Base-by-base conservation (phyloP, 2,113 vertebrate genomes). In the Garra rufa region DNA sequence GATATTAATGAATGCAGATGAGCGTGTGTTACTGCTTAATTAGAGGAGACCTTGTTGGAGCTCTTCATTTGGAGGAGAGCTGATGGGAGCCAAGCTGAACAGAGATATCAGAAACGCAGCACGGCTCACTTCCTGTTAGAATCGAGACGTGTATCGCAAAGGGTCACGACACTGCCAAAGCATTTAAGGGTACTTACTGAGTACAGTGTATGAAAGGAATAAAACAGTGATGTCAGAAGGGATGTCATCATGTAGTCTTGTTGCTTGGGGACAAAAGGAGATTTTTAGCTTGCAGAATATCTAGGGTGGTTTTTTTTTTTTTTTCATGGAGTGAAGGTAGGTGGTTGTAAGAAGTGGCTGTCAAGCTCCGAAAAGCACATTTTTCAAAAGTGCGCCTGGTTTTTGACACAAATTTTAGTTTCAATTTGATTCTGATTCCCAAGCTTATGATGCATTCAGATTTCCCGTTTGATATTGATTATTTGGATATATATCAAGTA, bases 1-100 rank as follows among this genome's bases (percentile, higher is more conserved):
- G 55, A 81, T 81, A 73, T 85, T 85, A 71, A 90, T 87, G 19
- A 52, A 87, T 89, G 89, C 75, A 85, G 80, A 84, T 76, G 11
- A 85, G 83, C 81, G 24, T 57, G 61, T 59, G 59, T 85, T 73
- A 84, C 89, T 85, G 85, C 78, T 86, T 41, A 44, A 50, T 82
- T 82, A 86, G 59, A 71, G 2, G 41, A 59, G 26, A 63, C 8
- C 21, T 81, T 34, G 43, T 30, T 77, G 38, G n/a, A 28, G 61
- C 46, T 43, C 28, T 76, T 76, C 6, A 15, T 50, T 43, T 80
- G 59, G 43, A 41, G 44, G 34, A 28, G 74, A 75, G 52, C 38
- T 59, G 24, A 61, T 75, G 52, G 38, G 57, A 38, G 63, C n/a
- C 13, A 17, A 30, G 8, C 2, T 50, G 55, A 48, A 43, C 21